These are phyloP conservation scores for Drosophila sucinea DNA, from an alignment of 1,140 invertebrate species.

Conservation along the genomic window DNA sequence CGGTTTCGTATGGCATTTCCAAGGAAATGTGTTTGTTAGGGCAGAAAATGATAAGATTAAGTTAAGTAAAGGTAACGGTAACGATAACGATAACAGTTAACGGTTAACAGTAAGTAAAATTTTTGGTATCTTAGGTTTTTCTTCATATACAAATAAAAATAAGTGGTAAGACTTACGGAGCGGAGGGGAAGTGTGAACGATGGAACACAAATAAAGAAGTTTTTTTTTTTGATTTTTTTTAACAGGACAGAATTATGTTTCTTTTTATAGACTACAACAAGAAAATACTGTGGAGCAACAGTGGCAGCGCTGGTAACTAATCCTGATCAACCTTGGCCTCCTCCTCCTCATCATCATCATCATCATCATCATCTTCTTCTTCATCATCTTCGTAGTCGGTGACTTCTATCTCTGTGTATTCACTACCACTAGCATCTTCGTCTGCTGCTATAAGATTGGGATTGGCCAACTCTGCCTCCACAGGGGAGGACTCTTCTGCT, in stretches of 20 bases:
- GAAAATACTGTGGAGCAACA: conserved; percentile 55
- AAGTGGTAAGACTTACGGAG: conserved; percentile 67
- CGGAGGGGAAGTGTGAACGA: conserved; percentile 73
- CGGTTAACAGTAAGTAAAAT: conserved; percentile 57
- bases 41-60: conserved; percentile 48
- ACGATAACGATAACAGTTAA: conserved; percentile 55
- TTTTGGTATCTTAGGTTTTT: conserved; percentile 22
- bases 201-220: conserved; percentile 79
- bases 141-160: conserved; percentile 25
- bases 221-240: conserved; percentile 9
- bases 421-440: conserved; percentile 34
- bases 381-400: conserved; percentile 46
- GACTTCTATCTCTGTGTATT: conserved; percentile 58
- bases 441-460: conserved; percentile 8
- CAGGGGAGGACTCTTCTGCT: conserved; percentile 10
- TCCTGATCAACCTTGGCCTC: not conserved
- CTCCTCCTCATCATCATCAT: not conserved
- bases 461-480: conserved; percentile 4
- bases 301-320: conserved; percentile 39
- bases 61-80: conserved; percentile 52
- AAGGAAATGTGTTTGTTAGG: conserved; percentile 34
- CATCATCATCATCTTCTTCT: conserved; percentile 19
- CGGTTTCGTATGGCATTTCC: conserved; percentile 2
- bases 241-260: conserved; percentile 49
- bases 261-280: conserved; percentile 47